Conservation (phyloP, 1,140 invertebrate genomes). For the Thaumetopoea pityocampa region DNA sequence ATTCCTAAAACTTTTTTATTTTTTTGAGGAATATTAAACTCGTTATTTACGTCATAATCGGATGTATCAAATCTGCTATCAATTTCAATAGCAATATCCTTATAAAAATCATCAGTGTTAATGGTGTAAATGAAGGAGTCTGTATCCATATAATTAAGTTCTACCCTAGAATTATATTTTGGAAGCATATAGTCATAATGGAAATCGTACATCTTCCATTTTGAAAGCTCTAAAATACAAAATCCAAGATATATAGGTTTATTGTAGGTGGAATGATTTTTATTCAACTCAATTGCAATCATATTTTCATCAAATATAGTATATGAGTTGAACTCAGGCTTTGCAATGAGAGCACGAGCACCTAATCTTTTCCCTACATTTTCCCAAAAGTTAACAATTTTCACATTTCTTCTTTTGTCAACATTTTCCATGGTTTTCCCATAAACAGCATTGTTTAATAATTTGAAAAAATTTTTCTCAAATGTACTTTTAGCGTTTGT, state of each 20-base stretch:
- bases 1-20: slow-evolving; percentile 38
- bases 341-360: slow-evolving; percentile 42
- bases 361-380: slow-evolving; percentile 35
- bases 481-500: slow-evolving; percentile 56
- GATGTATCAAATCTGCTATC: slow-evolving; percentile 38
- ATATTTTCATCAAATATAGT: slow-evolving; percentile 52
- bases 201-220: slow-evolving; percentile 39
- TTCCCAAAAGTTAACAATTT: slow-evolving; percentile 46
- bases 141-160: slow-evolving; percentile 52
- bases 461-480: slow-evolving; percentile 75
- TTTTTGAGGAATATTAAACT: slow-evolving; percentile 19
- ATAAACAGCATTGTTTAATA: slow-evolving; percentile 71
- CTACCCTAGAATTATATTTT: slow-evolving; percentile 18
- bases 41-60: slow-evolving; percentile 27
- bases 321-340: slow-evolving; percentile 53
- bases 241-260: slow-evolving; percentile 65
- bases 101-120: slow-evolving; percentile 55
- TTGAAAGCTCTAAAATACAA: slow-evolving; percentile 53
- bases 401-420: slow-evolving; percentile 58
- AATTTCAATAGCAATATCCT: slow-evolving; percentile 46
- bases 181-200: slow-evolving; percentile 42
- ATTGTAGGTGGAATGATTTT: slow-evolving; percentile 41
- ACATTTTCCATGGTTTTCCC: slow-evolving; percentile 75
- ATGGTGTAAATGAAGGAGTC: slow-evolving; percentile 61
- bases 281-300: slow-evolving; percentile 46